These are phyloP conservation scores for Sarotherodon lohbergeri DNA, from an alignment of 2,113 vertebrate species.

Conservation along the genomic window DNA sequence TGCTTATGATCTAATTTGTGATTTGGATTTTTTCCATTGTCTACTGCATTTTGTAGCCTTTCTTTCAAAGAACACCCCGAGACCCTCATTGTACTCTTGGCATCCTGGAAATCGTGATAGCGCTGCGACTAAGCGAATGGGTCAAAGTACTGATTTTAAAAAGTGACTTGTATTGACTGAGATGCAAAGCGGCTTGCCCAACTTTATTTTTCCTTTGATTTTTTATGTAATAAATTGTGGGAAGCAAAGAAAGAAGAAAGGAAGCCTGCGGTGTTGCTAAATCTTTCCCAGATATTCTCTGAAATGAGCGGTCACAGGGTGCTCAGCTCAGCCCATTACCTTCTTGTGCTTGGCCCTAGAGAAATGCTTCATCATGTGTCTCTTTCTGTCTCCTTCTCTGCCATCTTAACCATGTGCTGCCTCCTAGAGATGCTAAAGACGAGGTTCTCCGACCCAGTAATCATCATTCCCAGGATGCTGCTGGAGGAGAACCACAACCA, in stretches of 20 bases:
- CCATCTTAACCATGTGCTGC: conserved; percentile 65
- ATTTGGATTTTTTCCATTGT: neutral
- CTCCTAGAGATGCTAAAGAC: conserved; percentile 70
- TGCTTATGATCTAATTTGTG: conserved; percentile 23
- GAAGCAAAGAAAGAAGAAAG: neutral
- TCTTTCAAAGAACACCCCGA: conserved; percentile 50
- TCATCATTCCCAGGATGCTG: conserved; percentile 76
- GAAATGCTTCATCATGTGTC: conserved; percentile 58
- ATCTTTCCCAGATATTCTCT: neutral
- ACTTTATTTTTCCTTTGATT: neutral
- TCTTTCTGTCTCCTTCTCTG: conserved; percentile 57
- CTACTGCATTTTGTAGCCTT: neutral
- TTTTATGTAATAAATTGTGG: neutral
- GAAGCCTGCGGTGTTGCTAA: neutral
- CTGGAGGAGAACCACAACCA: conserved; percentile 72
- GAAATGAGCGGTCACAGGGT: conserved; percentile 63
- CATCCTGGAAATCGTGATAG: neutral
- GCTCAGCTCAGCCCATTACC: conserved; percentile 30
- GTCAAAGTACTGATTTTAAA: neutral
- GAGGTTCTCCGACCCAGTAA: conserved; percentile 71
- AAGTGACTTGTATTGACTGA: neutral
- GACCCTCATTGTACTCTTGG: conserved; percentile 39
- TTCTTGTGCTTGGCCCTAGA: neutral
- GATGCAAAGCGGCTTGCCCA: neutral
- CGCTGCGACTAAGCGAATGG: neutral